Evolutionary conservation across 2,888 invertebrate genomes (phyloP), one percentile per base, ranked within the genome.

Genomic region (Clunio marinus): DNA sequence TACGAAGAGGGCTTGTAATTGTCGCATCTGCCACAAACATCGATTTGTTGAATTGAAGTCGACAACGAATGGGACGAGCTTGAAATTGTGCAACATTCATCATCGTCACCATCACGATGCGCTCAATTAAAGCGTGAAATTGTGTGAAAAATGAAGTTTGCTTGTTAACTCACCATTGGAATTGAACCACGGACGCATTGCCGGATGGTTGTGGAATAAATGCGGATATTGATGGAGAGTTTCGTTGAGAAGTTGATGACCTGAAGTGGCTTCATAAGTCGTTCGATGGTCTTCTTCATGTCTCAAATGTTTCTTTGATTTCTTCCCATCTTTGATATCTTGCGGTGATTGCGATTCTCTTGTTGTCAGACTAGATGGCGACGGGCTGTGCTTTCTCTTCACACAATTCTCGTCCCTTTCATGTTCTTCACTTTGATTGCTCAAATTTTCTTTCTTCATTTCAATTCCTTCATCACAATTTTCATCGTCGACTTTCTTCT

Each of bases 221-320:
- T 66, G 66, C n/a, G 55, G 51, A 55, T 66, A 66, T n/a, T 66
- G 66, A 32, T 66, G 66, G 24, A 66, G 20, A 15, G 66, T 66
- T 15, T 57, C 55, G 20, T 22, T 57, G 1, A 66, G 24, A 5
- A 66, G 13, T 17, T 66, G 66, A 13, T 35, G 51, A 20, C 17
- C 51, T 3, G 51, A 15, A 17, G 20, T 22, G 8, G 17, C 1
- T 22, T 4, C 5, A 4, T 55, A 5, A 22, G 8, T 20, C 20
- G 5, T 20, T 24, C 2, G 20, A 8, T 5, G 7, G 7, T 55
- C 45, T 20, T 17, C n/a, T n/a, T 51, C 10, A 35, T 55, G 17
- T 32, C 46, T 66, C n/a, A 41, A 41, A 7, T 51, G 20, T 7
- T 51, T 51, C 51, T 51, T 51, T 32, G 24, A 55, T 15, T n/a